Evolutionary conservation across 1,140 invertebrate genomes (phyloP), one percentile per base, ranked within the genome.

Genomic region (Hormaphis cornu): DNA sequence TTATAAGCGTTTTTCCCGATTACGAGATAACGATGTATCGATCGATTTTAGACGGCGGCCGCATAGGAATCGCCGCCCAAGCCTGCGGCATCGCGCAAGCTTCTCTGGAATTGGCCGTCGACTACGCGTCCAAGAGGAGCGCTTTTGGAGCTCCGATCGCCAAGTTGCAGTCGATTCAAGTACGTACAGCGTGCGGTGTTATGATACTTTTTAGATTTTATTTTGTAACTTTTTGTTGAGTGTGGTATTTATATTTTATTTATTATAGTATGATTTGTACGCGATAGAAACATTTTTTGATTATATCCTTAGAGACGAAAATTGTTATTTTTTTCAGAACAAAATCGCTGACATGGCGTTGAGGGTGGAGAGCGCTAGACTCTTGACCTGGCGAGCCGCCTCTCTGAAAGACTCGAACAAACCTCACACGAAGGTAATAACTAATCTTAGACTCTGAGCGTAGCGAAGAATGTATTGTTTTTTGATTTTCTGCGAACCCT

Each of bases 281-380:
- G 5, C 4, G 4, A 46, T n/a, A 8, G 5, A n/a, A 46, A 46
- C 12, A 8, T 12, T n/a, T n/a, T n/a, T 8, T 46, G 6, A n/a
- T n/a, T n/a, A 33, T 33, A 33, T 33, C 30, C 4, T 33, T 71
- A n/a, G n/a, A n/a, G n/a, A n/a, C n/a, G n/a, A n/a, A n/a, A n/a
- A n/a, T n/a, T n/a, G n/a, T 54, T 22, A 35, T 58, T 28, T 63
- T 72, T 73, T 69, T n/a, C 50, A 75, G 79, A 85, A 87, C 72
- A 96, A 96, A 81, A 80, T 98, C 56, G 92, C 95, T 0, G 92
- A 97, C 73, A 97, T 97, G 92, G 87, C 90, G 6, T 58, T 91
- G 24, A 81, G 81, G 74, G 74, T 97, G 30, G 92, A 97, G 77
- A 84, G 87, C 24, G 87, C 94, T 0, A 81, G 95, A 35, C 78